Evolutionary conservation across 2,797 vertebrate species (phyloP), one percentile per base, ranked within the genome.

Genomic region (Gadopsis bispinosus): DNA sequence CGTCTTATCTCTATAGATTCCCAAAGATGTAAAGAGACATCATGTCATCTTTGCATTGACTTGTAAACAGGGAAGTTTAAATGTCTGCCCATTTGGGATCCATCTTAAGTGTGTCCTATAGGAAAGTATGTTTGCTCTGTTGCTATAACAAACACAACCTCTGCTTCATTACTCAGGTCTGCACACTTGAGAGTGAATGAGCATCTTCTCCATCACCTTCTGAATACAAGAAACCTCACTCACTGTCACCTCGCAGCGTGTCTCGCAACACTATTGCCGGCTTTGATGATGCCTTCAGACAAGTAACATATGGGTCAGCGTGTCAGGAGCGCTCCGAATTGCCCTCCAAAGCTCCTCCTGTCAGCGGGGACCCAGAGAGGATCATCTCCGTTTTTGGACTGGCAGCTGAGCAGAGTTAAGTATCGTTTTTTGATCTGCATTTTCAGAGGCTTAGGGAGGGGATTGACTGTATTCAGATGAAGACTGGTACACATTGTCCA

Each of bases 351-450:
- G 75, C 87, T 80, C 53, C 71, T 74, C 81, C 82, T 39, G 43
- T 83, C 83, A 86, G 50, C 39, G n/a, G 83, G 51, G 84, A 86
- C 79, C 80, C 71, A 69, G 75, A 82, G 61, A 80, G 87, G 85
- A 91, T 89, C 87, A 89, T 85, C 81, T 85, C 75, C 59, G 83
- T 80, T 87, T 84, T 83, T 90, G 86, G 85, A 84, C 66, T 65
- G 80, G 63, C 55, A 75, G 80, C 78, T 62, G 80, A 85, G 86
- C 72, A 75, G 73, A 86, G 76, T 77, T 83, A 62, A 81, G 75
- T 69, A 39, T 69, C 17, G 0, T 78, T 68, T 83, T 72, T 78
- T 70, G 47, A 66, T 77, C 75, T 78, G 79, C 37, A 37, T 82
- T 81, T 87, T 66, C 60, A 72, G 56, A 67, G 72, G 69, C 75